These are phyloP conservation scores for Mormyrus proboscirostris DNA, from an alignment of 2,797 vertebrate genomes.

Conservation along the genomic window DNA sequence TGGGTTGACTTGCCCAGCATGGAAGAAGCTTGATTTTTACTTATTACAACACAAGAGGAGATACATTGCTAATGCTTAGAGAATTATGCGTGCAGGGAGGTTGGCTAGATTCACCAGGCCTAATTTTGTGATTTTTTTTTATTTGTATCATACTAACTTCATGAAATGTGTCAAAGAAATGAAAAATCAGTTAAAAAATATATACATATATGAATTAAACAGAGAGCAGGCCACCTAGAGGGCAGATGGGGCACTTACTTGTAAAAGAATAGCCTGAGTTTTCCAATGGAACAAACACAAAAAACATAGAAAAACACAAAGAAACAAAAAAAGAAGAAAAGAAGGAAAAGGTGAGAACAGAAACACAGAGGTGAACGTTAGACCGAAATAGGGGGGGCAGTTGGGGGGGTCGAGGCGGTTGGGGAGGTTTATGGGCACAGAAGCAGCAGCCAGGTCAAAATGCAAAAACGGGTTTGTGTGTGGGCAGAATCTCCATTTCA, in stretches of 20 bases:
- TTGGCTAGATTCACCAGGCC: neutral
- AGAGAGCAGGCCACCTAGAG: slow-evolving; percentile 10
- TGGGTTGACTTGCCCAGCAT: neutral
- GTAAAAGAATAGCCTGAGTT: slow-evolving; percentile 77
- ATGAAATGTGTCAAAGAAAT: slow-evolving; percentile 2
- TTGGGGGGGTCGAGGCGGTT: neutral
- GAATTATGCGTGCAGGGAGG: neutral
- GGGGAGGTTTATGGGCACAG: neutral
- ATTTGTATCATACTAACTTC: slow-evolving; percentile 16
- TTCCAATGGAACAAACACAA: slow-evolving; percentile 78
- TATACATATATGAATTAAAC: slow-evolving; percentile 14
- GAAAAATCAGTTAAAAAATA: slow-evolving; percentile 17
- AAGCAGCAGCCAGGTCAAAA: neutral
- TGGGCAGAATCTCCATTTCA: slow-evolving; percentile 22
- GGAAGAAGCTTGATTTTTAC: neutral
- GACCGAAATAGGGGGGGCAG: neutral
- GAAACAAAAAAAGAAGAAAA: slow-evolving; percentile 57
- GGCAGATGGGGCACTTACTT: slow-evolving; percentile 83
- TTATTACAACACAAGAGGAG: neutral
- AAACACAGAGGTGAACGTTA: slow-evolving; percentile 40
- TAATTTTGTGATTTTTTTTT: neutral
- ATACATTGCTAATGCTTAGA: neutral
- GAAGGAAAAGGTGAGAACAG: slow-evolving; percentile 64
- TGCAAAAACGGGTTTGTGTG: neutral
- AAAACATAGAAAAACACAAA: slow-evolving; percentile 60